These are phyloP conservation scores for Rhopalosiphum maidis DNA, from an alignment of 1,140 invertebrate genomes.

Conservation along the genomic window DNA sequence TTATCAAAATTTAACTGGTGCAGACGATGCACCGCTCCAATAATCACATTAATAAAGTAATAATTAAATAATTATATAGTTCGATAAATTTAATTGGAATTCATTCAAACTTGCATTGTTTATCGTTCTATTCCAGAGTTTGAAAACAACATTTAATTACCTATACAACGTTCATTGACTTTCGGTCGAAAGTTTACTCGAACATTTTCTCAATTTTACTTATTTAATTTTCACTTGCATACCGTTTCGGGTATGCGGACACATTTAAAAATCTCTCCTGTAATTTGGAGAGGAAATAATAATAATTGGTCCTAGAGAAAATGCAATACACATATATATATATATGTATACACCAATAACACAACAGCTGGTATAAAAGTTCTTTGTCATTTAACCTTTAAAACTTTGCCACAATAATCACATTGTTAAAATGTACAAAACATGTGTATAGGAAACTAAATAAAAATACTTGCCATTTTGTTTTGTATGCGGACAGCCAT, in stretches of 20 bases:
- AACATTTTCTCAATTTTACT: slow-evolving; percentile 8
- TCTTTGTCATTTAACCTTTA: slow-evolving; percentile 49
- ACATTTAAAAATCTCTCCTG: not conserved
- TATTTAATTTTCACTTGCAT: slow-evolving; percentile 21
- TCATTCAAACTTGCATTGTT: slow-evolving; percentile 23
- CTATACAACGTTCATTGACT: slow-evolving; percentile 5
- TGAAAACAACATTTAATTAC: slow-evolving; percentile 42
- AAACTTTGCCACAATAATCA: slow-evolving; percentile 51
- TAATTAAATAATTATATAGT: slow-evolving; percentile 37
- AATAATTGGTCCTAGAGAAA: slow-evolving; percentile 8
- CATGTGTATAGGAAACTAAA: slow-evolving; percentile 52
- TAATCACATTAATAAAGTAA: slow-evolving; percentile 6
- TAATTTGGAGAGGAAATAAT: not conserved
- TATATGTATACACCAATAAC: not conserved
- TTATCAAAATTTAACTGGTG: not conserved
- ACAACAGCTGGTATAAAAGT: slow-evolving; percentile 6
- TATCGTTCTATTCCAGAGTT: slow-evolving; percentile 13
- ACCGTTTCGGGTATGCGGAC: not conserved
- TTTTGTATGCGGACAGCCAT: slow-evolving; percentile 29
- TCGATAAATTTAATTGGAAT: slow-evolving; percentile 43
- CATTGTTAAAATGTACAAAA: slow-evolving; percentile 41
- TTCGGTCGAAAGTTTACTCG: not conserved
- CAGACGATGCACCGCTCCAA: not conserved
- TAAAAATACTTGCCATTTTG: slow-evolving; percentile 49
- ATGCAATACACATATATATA: not conserved